These are phyloP conservation scores for Panzeria rudis DNA, from an alignment of 2,888 invertebrate species.

Conservation along the genomic window DNA sequence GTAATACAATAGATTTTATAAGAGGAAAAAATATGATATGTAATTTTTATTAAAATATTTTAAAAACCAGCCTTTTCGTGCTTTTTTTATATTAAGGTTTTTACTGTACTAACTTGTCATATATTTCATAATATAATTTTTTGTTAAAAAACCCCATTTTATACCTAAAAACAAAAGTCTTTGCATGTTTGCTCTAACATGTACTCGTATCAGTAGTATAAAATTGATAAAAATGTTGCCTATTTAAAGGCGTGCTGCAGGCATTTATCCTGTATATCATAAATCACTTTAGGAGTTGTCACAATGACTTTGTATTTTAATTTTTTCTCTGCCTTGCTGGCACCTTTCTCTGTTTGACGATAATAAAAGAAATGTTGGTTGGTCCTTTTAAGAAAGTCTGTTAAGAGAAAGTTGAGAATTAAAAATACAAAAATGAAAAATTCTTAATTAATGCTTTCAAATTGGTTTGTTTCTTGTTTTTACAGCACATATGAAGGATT, in stretches of 20 bases:
- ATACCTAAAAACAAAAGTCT: conserved; percentile 6
- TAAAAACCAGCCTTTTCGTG: too few species aligned
- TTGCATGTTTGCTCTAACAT: conserved; percentile 53
- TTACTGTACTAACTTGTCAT: neutral
- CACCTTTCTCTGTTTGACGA: too few species aligned
- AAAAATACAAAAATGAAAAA: neutral
- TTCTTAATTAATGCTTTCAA: conserved; percentile 6
- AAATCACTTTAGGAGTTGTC: conserved; percentile 68
- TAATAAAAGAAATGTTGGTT: neutral
- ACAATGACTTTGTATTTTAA: conserved; percentile 53
- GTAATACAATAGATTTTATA: too few species aligned
- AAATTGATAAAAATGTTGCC: conserved; percentile 58
- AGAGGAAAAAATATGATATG: too few species aligned
- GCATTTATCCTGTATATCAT: conserved; percentile 63
- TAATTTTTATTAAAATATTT: too few species aligned
- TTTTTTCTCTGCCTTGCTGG: neutral
- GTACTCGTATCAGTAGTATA: conserved; percentile 19
- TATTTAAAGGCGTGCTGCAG: conserved; percentile 62
- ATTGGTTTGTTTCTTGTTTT: neutral
- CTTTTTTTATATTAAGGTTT: too few species aligned
- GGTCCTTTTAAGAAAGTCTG: neutral
- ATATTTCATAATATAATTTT: neutral
- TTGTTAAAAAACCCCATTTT: neutral
- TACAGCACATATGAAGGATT: neutral
- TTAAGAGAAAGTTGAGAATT: neutral